Conservation (phyloP, 2,797 vertebrate species). For the Numenius phaeopus region DNA sequence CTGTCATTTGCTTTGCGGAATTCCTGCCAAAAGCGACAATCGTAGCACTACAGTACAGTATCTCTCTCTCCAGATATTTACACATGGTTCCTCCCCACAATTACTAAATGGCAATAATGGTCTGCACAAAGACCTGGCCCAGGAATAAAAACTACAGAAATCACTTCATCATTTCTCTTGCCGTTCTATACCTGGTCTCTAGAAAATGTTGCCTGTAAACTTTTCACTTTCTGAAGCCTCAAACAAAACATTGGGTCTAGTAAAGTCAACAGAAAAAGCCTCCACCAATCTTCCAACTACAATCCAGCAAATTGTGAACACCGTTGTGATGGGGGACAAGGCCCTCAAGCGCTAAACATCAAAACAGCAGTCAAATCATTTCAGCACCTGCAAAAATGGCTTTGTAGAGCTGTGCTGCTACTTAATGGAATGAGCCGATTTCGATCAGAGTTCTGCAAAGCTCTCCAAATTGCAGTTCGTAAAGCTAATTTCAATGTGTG, state of each 20-base stretch:
- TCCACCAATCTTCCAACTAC: background rate
- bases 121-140: background rate
- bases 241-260: background rate
- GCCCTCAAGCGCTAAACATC: background rate
- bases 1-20: conserved; percentile 4
- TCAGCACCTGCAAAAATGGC: conserved; percentile 43
- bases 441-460: conserved; percentile 43
- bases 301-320: background rate
- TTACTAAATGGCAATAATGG: background rate
- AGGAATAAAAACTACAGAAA: background rate
- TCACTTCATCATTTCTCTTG: background rate
- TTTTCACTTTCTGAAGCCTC: background rate
- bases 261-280: background rate
- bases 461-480: conserved; percentile 28
- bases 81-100: background rate
- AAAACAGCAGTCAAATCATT: background rate
- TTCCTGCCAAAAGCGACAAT: background rate
- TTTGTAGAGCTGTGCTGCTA: conserved; percentile 1
- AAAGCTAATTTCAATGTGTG: conserved; percentile 69
- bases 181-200: background rate
- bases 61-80: background rate
- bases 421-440: conserved; percentile 42
- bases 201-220: background rate
- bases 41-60: background rate
- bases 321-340: background rate